A percentile compares a stretch with the other conserved stretches of the same genome.
phyloP scores from a whole-genome alignment of 1,140 invertebrate species.

The Dreissena rostriformis region DNA sequence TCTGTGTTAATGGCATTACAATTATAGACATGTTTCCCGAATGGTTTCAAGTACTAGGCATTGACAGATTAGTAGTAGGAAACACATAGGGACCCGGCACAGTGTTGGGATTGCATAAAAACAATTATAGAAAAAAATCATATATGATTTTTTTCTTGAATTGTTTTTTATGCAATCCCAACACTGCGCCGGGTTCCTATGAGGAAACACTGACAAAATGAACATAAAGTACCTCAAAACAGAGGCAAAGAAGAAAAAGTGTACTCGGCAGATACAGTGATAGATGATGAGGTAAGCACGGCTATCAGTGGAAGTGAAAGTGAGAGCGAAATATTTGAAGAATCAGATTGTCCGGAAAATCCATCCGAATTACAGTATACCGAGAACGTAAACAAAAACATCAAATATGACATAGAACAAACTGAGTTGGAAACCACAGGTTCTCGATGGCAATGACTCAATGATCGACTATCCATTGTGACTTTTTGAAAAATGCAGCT shows the following conservation, averaged over 20 bases:
- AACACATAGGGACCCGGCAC: too few species aligned
- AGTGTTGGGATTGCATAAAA: too few species aligned
- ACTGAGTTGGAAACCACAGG: background rate
- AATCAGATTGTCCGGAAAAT: background rate
- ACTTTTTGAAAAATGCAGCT: too few species aligned
- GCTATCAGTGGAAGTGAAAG: background rate
- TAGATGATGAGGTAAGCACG: background rate
- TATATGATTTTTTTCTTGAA: too few species aligned
- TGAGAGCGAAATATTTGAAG: background rate
- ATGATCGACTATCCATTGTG: too few species aligned
- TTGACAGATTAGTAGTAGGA: background rate
- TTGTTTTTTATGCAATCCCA: too few species aligned
- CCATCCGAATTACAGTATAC: background rate
- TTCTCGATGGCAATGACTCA: too few species aligned
- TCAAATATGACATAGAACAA: background rate
- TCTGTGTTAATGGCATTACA: background rate
- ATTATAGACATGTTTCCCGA: constrained; percentile 17
- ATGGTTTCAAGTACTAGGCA: background rate
- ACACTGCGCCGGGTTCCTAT: too few species aligned
- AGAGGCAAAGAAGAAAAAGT: background rate
- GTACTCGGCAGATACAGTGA: background rate
- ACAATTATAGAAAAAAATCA: too few species aligned
- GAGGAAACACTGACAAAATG: too few species aligned
- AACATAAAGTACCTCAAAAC: background rate
- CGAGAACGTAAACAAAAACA: background rate